Conservation (phyloP, 2,888 invertebrate species). For the Glomeris marginata region DNA sequence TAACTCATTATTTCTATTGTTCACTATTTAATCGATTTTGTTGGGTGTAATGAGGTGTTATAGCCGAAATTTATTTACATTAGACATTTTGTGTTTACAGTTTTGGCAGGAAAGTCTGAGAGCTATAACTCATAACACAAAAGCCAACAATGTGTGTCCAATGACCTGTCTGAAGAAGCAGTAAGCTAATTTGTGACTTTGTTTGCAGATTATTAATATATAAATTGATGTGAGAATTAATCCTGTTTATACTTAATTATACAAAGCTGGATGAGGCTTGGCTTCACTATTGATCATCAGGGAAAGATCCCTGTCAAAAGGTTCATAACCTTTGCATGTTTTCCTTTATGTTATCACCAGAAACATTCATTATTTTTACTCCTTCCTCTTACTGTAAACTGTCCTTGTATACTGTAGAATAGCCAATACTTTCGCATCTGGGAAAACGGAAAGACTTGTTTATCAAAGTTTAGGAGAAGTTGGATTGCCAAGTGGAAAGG, state of each 20-base stretch:
- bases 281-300: slow-evolving; percentile 80
- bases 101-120: slow-evolving; percentile 84
- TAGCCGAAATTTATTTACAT: too few species aligned
- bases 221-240: slow-evolving; percentile 4
- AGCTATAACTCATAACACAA: slow-evolving; percentile 85
- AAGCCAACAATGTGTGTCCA: slow-evolving; percentile 90
- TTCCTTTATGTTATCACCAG: background rate
- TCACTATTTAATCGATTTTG: too few species aligned
- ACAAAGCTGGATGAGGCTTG: slow-evolving; percentile 95
- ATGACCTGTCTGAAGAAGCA: slow-evolving; percentile 94
- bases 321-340: slow-evolving; percentile 18
- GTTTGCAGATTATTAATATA: slow-evolving; percentile 9
- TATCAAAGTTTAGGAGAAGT: slow-evolving; percentile 91
- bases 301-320: slow-evolving; percentile 92
- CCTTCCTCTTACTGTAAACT: too few species aligned
- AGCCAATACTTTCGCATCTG: slow-evolving; percentile 96
- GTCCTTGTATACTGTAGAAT: too few species aligned
- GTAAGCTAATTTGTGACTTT: slow-evolving; percentile 51
- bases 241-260: slow-evolving; percentile 12
- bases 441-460: slow-evolving; percentile 95
- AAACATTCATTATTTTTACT: background rate
- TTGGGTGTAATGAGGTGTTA: too few species aligned
- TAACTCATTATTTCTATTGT: too few species aligned
- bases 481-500: slow-evolving; percentile 81
- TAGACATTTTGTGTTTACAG: slow-evolving; percentile 39